phyloP scores from a whole-genome alignment of 1,140 invertebrate genomes.

The Danaus plexippus region DNA sequence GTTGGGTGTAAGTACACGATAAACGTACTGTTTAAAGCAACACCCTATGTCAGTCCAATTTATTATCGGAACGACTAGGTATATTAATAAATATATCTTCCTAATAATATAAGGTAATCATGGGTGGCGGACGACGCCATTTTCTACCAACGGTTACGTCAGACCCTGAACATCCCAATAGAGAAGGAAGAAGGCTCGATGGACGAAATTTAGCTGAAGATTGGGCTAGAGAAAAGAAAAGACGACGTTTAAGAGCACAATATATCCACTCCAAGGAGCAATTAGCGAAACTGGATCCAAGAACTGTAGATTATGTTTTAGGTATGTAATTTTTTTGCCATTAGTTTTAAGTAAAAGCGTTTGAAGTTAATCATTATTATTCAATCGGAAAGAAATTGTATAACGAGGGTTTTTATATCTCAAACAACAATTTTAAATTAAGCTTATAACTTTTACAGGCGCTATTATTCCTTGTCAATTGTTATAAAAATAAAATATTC shows the following conservation, averaged over 20 bases:
- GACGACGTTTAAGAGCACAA: constrained; percentile 69
- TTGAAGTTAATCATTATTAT: no score
- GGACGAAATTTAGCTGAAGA: constrained; percentile 81
- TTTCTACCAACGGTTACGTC: constrained; percentile 75
- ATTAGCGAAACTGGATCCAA: constrained; percentile 74
- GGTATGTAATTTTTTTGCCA: constrained; percentile 67
- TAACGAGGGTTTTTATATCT: no score
- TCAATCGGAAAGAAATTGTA: no score
- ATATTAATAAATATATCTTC: not conserved
- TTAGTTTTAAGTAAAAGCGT: not conserved
- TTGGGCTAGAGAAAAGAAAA: constrained; percentile 77
- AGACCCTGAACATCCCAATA: constrained; percentile 74
- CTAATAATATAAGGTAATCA: constrained; percentile 71
- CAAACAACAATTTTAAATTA: no score
- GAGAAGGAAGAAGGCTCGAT: constrained; percentile 75
- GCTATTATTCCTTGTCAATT: no score
- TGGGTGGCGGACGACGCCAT: constrained; percentile 78
- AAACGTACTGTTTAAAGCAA: no score
- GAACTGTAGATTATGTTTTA: constrained; percentile 76
- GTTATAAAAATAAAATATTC: no score
- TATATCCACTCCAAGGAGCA: constrained; percentile 77
- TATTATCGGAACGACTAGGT: not conserved
- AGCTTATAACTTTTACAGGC: no score
- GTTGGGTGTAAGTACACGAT: no score
- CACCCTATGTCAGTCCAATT: no score